Conservation (phyloP, 2,888 invertebrate species). For the Drosophila pseudotalamancana region DNA sequence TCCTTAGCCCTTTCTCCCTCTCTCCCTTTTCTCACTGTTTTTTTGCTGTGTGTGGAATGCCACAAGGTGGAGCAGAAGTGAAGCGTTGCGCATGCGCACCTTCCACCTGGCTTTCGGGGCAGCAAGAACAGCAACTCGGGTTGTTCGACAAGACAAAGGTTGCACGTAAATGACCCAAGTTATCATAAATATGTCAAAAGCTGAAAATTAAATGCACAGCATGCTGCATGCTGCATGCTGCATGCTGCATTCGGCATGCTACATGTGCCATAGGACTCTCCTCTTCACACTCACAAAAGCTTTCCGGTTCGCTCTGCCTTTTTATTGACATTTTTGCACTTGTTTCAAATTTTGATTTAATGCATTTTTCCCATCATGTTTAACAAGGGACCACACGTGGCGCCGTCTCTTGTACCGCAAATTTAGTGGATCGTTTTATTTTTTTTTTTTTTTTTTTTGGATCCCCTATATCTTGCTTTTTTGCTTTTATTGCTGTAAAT, state of each 20-base stretch:
- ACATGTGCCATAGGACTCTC: conserved; percentile 20
- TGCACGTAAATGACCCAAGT: conserved; percentile 84
- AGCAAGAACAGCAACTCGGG: conserved; percentile 27
- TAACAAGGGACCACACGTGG: conserved; percentile 73
- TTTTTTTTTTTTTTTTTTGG: neutral
- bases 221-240: conserved; percentile 48
- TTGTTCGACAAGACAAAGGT: conserved; percentile 79
- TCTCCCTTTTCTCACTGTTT: neutral
- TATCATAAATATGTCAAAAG: conserved; percentile 84
- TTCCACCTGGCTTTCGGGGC: conserved; percentile 80
- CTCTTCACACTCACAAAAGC: conserved; percentile 22
- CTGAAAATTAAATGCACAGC: conserved; percentile 83
- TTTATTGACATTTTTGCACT: conserved; percentile 79
- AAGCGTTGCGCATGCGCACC: conserved; percentile 58
- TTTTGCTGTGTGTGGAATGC: conserved; percentile 32
- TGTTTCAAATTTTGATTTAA: conserved; percentile 79
- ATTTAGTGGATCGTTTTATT: conserved; percentile 44
- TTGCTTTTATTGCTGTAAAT: conserved; percentile 25
- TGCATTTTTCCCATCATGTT: conserved; percentile 60
- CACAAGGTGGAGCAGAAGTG: conserved; percentile 33
- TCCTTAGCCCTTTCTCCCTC: conserved; percentile 5
- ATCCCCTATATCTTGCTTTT: neutral
- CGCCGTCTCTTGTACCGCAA: conserved; percentile 53
- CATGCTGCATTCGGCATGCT: conserved; percentile 1
- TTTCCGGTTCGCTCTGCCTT: conserved; percentile 35